Percentiles rank a stretch among this genome's conserved stretches.
Conservation (phyloP, 2,888 invertebrate genomes). For the Drosophila gaucha region DNA sequence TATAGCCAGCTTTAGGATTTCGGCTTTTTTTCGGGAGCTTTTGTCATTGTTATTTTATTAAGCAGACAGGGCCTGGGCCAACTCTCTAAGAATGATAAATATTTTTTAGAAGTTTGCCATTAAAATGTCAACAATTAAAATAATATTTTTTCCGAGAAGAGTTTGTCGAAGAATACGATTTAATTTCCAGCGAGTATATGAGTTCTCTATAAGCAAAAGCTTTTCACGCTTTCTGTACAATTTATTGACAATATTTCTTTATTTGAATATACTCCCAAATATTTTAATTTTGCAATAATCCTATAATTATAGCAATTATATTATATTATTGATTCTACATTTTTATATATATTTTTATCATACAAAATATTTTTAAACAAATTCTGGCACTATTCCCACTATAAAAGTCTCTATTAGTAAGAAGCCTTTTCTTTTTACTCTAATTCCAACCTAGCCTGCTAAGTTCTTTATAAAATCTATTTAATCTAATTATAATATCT, state of each 20-base stretch:
- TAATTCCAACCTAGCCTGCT: too few relatives aligned
- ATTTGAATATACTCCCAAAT: too few relatives aligned
- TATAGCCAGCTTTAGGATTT: slow-evolving; percentile 38
- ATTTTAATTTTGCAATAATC: too few relatives aligned
- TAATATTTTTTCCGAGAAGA: background rate
- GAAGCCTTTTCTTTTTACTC: background rate
- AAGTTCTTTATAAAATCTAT: background rate
- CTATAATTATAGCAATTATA: background rate
- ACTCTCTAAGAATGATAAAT: slow-evolving; percentile 11
- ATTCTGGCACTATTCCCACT: background rate
- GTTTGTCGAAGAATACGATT: background rate
- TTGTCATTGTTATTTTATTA: slow-evolving; percentile 18
- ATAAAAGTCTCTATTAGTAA: background rate
- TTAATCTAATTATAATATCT: slow-evolving; percentile 1
- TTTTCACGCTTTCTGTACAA: background rate
- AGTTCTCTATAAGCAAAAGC: background rate
- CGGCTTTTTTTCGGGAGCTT: slow-evolving; percentile 37
- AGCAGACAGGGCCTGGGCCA: slow-evolving; percentile 35
- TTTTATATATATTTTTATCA: background rate
- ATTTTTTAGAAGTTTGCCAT: background rate
- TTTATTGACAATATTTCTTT: background rate
- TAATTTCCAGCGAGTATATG: background rate
- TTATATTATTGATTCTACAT: background rate
- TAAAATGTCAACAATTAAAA: slow-evolving; percentile 1
- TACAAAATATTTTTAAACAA: background rate